These are phyloP conservation scores for Abrostola tripartita DNA, from an alignment of 2,888 invertebrate genomes.

Conservation along the genomic window DNA sequence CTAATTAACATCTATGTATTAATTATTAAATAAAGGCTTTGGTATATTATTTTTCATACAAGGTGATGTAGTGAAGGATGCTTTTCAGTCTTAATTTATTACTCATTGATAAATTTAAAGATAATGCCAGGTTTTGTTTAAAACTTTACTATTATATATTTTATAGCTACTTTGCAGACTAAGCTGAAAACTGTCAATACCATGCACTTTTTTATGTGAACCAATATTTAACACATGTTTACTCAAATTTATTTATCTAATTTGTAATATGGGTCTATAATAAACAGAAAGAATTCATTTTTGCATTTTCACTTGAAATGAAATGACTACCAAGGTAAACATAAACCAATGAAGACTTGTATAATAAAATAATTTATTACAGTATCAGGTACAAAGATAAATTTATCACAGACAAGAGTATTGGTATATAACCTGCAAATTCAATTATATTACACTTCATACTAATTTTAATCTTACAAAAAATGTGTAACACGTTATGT, in stretches of 20 bases:
- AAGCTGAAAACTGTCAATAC: background rate
- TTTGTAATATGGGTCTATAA: conserved; percentile 65
- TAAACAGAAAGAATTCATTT: conserved; percentile 62
- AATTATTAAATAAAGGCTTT: background rate
- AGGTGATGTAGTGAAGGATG: conserved; percentile 4
- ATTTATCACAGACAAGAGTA: conserved; percentile 60
- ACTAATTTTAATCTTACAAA: conserved; percentile 65
- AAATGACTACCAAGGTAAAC: conserved; percentile 11
- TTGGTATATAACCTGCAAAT: conserved; percentile 34
- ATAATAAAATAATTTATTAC: conserved; percentile 52
- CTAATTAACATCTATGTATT: background rate
- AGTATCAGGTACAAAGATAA: conserved; percentile 61
- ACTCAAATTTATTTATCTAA: conserved; percentile 52
- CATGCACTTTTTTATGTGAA: conserved; percentile 23
- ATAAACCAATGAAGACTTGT: conserved; percentile 24
- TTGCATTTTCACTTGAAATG: conserved; percentile 72
- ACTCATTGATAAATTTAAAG: background rate
- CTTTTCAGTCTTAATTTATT: background rate
- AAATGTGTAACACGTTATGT: conserved; percentile 76
- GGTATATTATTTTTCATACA: background rate
- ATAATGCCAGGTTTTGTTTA: background rate
- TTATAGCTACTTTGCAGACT: background rate
- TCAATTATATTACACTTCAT: conserved; percentile 51
- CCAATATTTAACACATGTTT: conserved; percentile 28
- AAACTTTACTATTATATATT: background rate